Evolutionary conservation across 1,140 invertebrate genomes (phyloP), one percentile per base, ranked within the genome.

Genomic region (Galendromus occidentalis): DNA sequence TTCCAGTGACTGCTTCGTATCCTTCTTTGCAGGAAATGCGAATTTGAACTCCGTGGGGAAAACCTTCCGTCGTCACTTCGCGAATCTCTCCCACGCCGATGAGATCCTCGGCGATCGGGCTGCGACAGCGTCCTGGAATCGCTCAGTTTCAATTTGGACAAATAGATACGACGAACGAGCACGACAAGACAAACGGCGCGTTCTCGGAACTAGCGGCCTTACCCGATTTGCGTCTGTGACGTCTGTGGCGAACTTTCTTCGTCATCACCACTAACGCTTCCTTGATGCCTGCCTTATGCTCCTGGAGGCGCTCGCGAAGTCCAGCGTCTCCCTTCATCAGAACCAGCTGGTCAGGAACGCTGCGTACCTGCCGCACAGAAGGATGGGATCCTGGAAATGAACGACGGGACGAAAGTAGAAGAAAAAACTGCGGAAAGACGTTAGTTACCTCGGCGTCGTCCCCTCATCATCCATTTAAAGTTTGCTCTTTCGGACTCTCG

Each of bases 21-120:
- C 86, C 86, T 66, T 83, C 81, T 1, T 81, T 81, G 73, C 87
- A 89, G 7, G 82, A 82, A 12, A 87, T 79, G 70, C 81, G 78
- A 0, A 87, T 79, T 63, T 85, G 80, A 1, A 84, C 85, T 1
- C 85, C 85, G 14, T 75, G 71, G 20, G 73, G 73, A 69, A 72
- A 74, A 14, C 73, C 51, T 59, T 59, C 69, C 59, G 67, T 69
- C 25, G 69, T 69, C n/a, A 70, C 69, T 33, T 68, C 65, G 66
- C 70, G 70, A 71, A 71, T 64, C 25, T 70, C 68, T 68, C 70
- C 64, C 28, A 65, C 41, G 20, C 41, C 41, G 18, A 65, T 59
- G 17, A 59, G 41, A 44, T 65, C 47, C 39, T 65, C 47, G 28
- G 64, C 41, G 47, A 65, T 42, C 39, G 64, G 47, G 17, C 22